Base-by-base conservation (phyloP, 2,113 vertebrate species). In the Melanotaenia duboulayi region DNA sequence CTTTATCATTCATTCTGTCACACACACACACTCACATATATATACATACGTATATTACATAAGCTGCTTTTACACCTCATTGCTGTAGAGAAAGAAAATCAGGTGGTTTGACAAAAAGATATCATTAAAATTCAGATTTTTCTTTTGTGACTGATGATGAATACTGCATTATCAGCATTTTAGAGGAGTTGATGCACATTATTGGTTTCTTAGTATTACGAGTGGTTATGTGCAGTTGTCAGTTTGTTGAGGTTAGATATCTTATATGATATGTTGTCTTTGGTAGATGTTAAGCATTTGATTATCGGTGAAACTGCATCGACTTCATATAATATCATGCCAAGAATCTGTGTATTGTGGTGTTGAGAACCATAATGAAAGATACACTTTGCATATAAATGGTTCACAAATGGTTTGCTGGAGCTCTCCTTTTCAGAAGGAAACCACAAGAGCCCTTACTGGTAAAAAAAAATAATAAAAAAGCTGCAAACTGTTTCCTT, bases 241-340 rank as follows among this genome's bases (percentile, higher is more conserved):
- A 72, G 52, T 52, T 61, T 49, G 40, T 39, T 60, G 50, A 76
- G 48, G 54, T 73, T 55, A 76, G 17, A 59, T 37, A 64, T 86
- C n/a, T n/a, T n/a, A n/a, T n/a, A n/a, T n/a, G n/a, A n/a, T n/a
- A n/a, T n/a, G n/a, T n/a, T n/a, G n/a, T n/a, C 78, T 90, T 87
- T 91, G 83, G 84, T 84, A 76, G 78, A 73, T 66, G 66, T 46
- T 64, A 60, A 72, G 71, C 24, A 65, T 63, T 11, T 63, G 82
- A 74, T 69, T 63, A 69, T 19, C 62, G 48, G 57, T 61, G 44
- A 74, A n/a, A 76, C 72, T 55, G 61, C 22, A 78, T 56, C 35
- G 12, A 74, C 65, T 37, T 46, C 44, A 48, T 48, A n/a, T 48
- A 5, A 48, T 9, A 19, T 48, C 44, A 48, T 61, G 59, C 11